Evolutionary conservation across 2,113 vertebrate species (phyloP).

Genomic region (Grus americana): DNA sequence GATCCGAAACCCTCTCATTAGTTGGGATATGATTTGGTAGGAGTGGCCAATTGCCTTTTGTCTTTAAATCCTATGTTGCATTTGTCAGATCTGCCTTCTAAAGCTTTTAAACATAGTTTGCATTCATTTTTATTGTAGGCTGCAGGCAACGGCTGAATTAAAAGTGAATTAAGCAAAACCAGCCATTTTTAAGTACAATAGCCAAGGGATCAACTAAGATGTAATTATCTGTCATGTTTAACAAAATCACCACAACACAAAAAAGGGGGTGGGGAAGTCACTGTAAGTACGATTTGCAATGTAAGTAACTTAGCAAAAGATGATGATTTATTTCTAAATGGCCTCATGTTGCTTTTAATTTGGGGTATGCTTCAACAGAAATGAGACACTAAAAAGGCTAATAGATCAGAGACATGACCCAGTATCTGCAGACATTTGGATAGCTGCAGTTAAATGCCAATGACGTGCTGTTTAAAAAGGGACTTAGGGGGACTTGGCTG

Average conservation of each 20-base stretch:
- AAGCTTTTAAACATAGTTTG: constrained; percentile 51
- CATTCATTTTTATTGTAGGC: constrained; percentile 26
- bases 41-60: constrained; percentile 34
- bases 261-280: not conserved
- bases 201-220: not conserved
- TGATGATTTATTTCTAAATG: not conserved
- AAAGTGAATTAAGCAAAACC: constrained; percentile 20
- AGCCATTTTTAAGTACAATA: constrained; percentile 25
- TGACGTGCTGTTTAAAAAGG: not conserved
- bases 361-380: not conserved
- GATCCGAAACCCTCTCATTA: constrained; percentile 50
- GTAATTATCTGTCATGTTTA: constrained; percentile 12
- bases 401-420: not conserved
- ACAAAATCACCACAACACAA: not conserved
- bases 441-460: not conserved
- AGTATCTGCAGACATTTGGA: not conserved
- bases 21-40: constrained; percentile 45
- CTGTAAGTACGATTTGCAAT: not conserved
- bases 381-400: not conserved
- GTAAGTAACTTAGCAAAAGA: not conserved
- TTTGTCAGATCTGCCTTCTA: constrained; percentile 55
- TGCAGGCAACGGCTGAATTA: constrained; percentile 19
- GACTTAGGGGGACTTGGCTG: not conserved
- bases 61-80: constrained; percentile 30
- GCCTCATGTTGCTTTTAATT: not conserved